Conservation (phyloP, 2,797 vertebrate genomes). For the Borostomias antarcticus region DNA sequence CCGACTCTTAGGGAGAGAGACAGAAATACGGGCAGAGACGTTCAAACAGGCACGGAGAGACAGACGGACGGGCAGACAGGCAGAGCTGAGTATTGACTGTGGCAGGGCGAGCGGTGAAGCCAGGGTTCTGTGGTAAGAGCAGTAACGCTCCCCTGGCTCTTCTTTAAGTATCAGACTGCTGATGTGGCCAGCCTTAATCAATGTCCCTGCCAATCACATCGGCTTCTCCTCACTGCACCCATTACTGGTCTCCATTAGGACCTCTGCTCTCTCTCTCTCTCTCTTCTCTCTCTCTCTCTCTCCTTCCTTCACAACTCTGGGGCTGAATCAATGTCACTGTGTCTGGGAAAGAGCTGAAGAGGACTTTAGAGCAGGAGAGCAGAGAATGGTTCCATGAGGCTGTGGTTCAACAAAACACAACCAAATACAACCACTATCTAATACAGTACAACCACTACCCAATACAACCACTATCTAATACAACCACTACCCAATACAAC, state of each 20-base stretch:
- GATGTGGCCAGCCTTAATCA: conserved; percentile 13
- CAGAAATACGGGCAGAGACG: too few species aligned
- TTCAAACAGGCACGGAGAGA: too few species aligned
- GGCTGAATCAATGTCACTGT: conserved; percentile 25
- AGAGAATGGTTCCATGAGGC: conserved; percentile 11
- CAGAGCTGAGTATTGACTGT: conserved; percentile 17
- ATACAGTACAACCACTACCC: neutral
- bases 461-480: neutral
- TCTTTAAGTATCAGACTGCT: conserved; percentile 13
- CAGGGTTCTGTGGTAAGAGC: conserved; percentile 21
- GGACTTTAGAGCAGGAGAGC: conserved; percentile 19
- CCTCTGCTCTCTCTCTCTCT: neutral
- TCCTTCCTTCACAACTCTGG: conserved; percentile 13
- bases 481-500: neutral
- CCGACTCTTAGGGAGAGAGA: too few species aligned
- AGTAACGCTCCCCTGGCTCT: neutral
- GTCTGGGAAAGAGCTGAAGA: conserved; percentile 30
- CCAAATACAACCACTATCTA: neutral
- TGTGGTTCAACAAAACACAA: too few species aligned
- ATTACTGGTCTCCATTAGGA: conserved; percentile 16
- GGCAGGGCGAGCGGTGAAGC: conserved; percentile 4
- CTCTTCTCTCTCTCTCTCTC: conserved; percentile 31
- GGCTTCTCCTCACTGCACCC: conserved; percentile 19
- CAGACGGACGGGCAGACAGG: neutral
- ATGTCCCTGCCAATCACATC: conserved; percentile 19